Percentiles rank a stretch among this genome's conserved stretches.
Conservation (phyloP, 1,140 invertebrate genomes). For the Scaptodrosophila lebanonensis region DNA sequence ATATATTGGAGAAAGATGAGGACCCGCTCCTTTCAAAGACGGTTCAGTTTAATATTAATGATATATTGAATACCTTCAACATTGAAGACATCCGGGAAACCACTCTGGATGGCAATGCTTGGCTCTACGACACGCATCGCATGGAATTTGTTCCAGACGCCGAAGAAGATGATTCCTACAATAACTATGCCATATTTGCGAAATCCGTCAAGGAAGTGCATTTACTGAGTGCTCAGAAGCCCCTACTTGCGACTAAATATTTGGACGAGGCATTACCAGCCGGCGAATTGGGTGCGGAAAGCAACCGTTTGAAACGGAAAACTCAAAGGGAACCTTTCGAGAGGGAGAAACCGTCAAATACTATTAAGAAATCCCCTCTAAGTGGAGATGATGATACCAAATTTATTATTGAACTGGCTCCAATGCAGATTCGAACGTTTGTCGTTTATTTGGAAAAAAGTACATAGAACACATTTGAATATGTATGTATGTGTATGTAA, state of each 20-base stretch:
- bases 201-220: conserved; percentile 18
- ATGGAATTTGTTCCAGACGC: conserved; percentile 62
- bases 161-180: conserved; percentile 18
- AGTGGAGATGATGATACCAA: conserved; percentile 11
- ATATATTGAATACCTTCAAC: conserved; percentile 50
- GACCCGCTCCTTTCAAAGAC: conserved; percentile 78
- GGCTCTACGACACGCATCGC: conserved; percentile 55
- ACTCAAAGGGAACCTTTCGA: not conserved
- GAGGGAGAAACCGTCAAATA: not conserved
- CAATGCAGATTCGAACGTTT: conserved; percentile 72
- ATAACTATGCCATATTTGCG: conserved; percentile 39
- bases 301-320: conserved; percentile 53
- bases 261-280: conserved; percentile 27
- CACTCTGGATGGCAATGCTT: conserved; percentile 70
- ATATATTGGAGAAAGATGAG: conserved; percentile 84
- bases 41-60: conserved; percentile 79
- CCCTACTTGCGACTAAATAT: conserved; percentile 35
- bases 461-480: not conserved
- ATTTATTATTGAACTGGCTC: conserved; percentile 55
- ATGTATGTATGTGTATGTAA: too few relatives aligned
- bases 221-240: conserved; percentile 34
- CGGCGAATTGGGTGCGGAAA: conserved; percentile 46
- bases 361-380: not conserved
- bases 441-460: conserved; percentile 36
- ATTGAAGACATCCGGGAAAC: conserved; percentile 61